A percentile compares a stretch with the other conserved stretches of the same genome.
These are phyloP conservation scores for Caenorhabditis virilis DNA, from an alignment of 2,888 invertebrate species.

Conservation along the genomic window DNA sequence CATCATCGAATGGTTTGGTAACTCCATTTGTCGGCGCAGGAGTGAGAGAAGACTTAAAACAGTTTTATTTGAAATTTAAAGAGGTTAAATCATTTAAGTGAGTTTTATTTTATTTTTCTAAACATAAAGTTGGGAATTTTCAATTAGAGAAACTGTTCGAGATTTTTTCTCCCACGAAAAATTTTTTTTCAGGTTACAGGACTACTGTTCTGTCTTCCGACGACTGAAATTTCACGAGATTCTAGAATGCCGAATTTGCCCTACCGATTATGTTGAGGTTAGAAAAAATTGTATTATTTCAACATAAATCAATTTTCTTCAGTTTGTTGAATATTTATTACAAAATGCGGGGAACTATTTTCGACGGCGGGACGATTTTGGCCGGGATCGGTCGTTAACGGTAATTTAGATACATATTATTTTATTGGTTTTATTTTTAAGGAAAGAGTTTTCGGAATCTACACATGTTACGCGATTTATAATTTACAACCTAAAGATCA, in stretches of 20 bases:
- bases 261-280: conserved; percentile 48
- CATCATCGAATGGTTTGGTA: neutral
- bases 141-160: too few species aligned
- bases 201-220: conserved; percentile 34
- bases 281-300: too few species aligned
- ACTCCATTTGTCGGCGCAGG: conserved; percentile 26
- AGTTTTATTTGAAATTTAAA: conserved; percentile 22
- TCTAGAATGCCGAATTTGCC: conserved; percentile 29
- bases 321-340: conserved; percentile 46
- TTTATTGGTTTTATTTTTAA: too few species aligned
- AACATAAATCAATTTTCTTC: too few species aligned
- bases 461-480: conserved; percentile 40
- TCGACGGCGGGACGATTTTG: conserved; percentile 12
- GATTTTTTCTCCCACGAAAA: too few species aligned
- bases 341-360: conserved; percentile 40
- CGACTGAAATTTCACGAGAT: conserved; percentile 32
- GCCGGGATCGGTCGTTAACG: too few species aligned
- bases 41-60: conserved; percentile 28
- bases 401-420: too few species aligned
- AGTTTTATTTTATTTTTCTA: conserved; percentile 1
- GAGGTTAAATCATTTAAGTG: conserved; percentile 14
- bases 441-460: conserved; percentile 51
- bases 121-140: too few species aligned
- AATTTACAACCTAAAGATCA: conserved; percentile 46
- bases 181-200: conserved; percentile 26